Percentiles rank a stretch among this genome's conserved stretches.
Evolutionary conservation across 2,888 invertebrate species (phyloP).

Genomic region (Trachelus iudaicus): DNA sequence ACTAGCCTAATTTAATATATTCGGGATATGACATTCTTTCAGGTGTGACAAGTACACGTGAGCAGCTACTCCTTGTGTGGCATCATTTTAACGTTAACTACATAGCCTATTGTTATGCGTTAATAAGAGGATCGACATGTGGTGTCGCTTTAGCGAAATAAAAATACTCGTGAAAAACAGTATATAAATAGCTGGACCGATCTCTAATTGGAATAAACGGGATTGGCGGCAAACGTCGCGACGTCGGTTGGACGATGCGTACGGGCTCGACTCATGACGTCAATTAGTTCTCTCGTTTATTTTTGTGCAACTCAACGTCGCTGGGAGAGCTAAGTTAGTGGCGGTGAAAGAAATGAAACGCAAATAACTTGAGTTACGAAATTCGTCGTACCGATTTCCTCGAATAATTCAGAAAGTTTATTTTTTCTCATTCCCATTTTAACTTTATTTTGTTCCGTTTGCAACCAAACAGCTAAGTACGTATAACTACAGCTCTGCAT

Average conservation of each 20-base stretch:
- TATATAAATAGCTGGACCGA: neutral
- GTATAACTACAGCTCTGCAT: neutral
- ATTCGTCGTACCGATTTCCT: neutral
- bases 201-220: neutral
- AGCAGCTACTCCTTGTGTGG: neutral
- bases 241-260: neutral
- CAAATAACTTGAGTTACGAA: neutral
- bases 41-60: neutral
- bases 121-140: neutral
- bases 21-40: too few species aligned
- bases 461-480: neutral
- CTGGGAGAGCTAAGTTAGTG: neutral
- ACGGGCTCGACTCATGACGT: neutral
- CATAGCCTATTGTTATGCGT: neutral
- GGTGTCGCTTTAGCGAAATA: neutral
- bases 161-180: neutral
- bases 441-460: too few species aligned
- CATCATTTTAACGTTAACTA: neutral
- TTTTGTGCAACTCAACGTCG: neutral
- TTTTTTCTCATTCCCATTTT: too few species aligned
- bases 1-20: too few species aligned
- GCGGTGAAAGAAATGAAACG: neutral
- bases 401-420: neutral
- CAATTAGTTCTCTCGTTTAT: neutral
- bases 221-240: neutral